These are phyloP conservation scores for Podarcis lilfordi DNA, from an alignment of 2,797 vertebrate genomes.

Conservation along the genomic window DNA sequence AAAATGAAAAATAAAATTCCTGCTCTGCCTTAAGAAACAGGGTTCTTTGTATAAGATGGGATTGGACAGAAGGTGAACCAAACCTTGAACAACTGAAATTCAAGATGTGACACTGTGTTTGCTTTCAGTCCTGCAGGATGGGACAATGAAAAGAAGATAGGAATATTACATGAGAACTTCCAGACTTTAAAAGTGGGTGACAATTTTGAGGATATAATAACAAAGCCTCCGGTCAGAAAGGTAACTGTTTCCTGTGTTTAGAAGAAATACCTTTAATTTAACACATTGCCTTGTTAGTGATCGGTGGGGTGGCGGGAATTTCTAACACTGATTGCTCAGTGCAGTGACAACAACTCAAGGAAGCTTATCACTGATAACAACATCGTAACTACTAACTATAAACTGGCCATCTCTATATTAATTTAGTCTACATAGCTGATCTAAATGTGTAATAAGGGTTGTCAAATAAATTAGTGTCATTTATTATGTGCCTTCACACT, in stretches of 20 bases:
- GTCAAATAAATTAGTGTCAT: neutral
- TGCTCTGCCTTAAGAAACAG: neutral
- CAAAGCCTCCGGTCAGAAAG: conserved; percentile 97
- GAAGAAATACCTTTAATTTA: neutral
- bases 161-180: conserved; percentile 97
- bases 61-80: neutral
- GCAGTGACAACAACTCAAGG: no score
- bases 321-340: neutral
- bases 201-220: conserved; percentile 94
- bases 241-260: conserved; percentile 72
- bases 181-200: conserved; percentile 94
- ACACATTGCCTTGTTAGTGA: neutral
- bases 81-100: conserved; percentile 28
- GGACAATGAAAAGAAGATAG: conserved; percentile 99
- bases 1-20: neutral
- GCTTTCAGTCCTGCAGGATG: conserved; percentile 92
- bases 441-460: neutral
- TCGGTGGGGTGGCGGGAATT: no score
- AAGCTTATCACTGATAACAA: no score
- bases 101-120: conserved; percentile 41
- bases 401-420: neutral
- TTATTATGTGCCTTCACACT: no score
- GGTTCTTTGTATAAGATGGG: neutral
- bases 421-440: neutral
- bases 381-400: neutral